Base-by-base conservation (phyloP, 2,888 invertebrate genomes). In the Apocheima hispidaria region DNA sequence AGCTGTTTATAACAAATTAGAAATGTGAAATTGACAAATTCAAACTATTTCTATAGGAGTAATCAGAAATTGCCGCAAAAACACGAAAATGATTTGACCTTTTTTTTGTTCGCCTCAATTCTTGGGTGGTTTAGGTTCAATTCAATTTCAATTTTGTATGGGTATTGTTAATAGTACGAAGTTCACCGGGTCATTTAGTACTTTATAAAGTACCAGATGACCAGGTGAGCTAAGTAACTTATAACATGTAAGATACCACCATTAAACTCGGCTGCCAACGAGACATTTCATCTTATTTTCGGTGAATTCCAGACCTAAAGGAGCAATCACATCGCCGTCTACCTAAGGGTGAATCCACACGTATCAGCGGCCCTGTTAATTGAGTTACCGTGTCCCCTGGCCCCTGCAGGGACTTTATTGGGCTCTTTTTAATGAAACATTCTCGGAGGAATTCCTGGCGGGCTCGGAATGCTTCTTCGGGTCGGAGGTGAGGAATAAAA, bases 381-480 rank as follows among this genome's bases (percentile, higher is more conserved):
- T 63, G 63, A 63, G 63, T 63, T 59, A 59, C 63, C 58, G 58
- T 59, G 63, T 63, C 50, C 62, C 35, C 50, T 12, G 56, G 28
- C 60, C 55, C 41, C 35, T 30, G 7, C 23, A 28, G 49, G 49
- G 43, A 50, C 30, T 60, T 52, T 61, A 57, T 52, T 55, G 46
- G 56, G 40, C 56, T 62, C 46, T 62, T 62, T 60, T 48, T 57
- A 57, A 62, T 62, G 61, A 51, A 56, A 61, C 56, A 51, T 51
- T 57, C 55, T 48, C 48, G 41, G 33, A 55, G 55, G 28, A 20
- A 62, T 62, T 56, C 61, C 48, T 23, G 23, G 38, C 49, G 61
- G 16, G 16, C 9, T 18, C 36, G 23, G 40, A 40, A 48, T 23
- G 40, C 30, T 18, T 23, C 16, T 30, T 38, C 12, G 38, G 46